These are phyloP conservation scores for Palaemon carinicauda DNA, from an alignment of 1,140 invertebrate species.

Conservation along the genomic window DNA sequence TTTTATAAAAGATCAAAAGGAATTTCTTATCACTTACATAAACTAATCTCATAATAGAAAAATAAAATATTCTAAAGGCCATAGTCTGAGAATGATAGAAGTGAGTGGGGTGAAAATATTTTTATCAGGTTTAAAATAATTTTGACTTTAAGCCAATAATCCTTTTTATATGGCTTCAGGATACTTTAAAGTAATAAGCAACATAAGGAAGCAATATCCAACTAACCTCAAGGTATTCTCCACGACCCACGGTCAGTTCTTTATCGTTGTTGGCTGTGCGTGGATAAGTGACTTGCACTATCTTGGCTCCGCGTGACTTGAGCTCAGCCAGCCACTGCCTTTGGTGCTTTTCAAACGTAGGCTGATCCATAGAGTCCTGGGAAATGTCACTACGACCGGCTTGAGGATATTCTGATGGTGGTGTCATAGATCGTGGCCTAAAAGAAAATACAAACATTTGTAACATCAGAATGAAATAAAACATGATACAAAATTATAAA, in stretches of 20 bases:
- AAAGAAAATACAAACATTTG: not conserved
- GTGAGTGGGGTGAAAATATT: no score
- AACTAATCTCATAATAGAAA: no score
- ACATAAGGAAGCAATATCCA: not conserved
- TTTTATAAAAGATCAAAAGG: no score
- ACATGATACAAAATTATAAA: no score
- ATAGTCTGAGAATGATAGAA: no score
- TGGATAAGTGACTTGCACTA: conserved; percentile 94
- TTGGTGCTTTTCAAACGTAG: conserved; percentile 67
- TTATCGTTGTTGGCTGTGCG: conserved; percentile 98
- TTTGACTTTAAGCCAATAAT: no score
- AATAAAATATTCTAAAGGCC: no score
- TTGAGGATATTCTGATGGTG: conserved; percentile 52
- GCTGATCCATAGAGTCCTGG: conserved; percentile 46
- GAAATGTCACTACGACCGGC: conserved; percentile 44
- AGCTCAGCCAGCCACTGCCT: conserved; percentile 63
- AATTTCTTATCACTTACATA: no score
- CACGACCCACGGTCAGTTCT: conserved; percentile 92
- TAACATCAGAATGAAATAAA: not conserved
- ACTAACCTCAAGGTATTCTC: conserved; percentile 91
- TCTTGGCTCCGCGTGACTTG: conserved; percentile 72
- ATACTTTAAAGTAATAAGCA: no score
- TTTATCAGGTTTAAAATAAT: no score
- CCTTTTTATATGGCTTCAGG: no score
- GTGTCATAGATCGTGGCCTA: conserved; percentile 54